These are phyloP conservation scores for Nymphalis io DNA, from an alignment of 1,140 invertebrate genomes.

Conservation along the genomic window DNA sequence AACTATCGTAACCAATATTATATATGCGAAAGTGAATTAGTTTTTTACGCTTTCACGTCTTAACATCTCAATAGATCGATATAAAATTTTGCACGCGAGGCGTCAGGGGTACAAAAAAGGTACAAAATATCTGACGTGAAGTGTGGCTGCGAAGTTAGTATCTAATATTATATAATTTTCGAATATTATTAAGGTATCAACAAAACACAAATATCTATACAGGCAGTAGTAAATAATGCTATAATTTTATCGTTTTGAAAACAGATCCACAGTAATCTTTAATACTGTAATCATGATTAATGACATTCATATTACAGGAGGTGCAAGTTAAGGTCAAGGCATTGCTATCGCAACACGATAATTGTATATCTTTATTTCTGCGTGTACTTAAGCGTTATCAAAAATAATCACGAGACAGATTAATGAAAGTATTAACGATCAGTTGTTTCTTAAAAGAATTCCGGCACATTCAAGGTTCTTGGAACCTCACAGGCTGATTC, in stretches of 20 bases:
- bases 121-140: too few relatives aligned
- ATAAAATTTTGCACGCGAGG: too few relatives aligned
- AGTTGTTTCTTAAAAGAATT: neutral
- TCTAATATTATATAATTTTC: neutral
- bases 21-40: too few relatives aligned
- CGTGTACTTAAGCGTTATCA: neutral
- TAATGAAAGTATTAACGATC: neutral
- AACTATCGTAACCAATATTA: too few relatives aligned
- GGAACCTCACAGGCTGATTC: too few relatives aligned
- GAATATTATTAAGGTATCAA: neutral
- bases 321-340: conserved; percentile 13
- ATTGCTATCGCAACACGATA: conserved; percentile 7
- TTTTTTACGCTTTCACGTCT: too few relatives aligned
- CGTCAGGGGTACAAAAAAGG: too few relatives aligned
- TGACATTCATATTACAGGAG: conserved; percentile 8
- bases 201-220: neutral
- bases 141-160: too few relatives aligned
- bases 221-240: neutral
- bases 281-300: conserved; percentile 11
- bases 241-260: neutral
- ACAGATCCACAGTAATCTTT: neutral
- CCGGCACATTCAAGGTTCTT: neutral
- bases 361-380: conserved; percentile 4
- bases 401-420: neutral
- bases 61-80: too few relatives aligned